A percentile compares a stretch with the other conserved stretches of the same genome.
These are phyloP conservation scores for Sanderia malayensis DNA, from an alignment of 30 jellyfish, hydroid and myxozoan genomes.

Conservation along the genomic window DNA sequence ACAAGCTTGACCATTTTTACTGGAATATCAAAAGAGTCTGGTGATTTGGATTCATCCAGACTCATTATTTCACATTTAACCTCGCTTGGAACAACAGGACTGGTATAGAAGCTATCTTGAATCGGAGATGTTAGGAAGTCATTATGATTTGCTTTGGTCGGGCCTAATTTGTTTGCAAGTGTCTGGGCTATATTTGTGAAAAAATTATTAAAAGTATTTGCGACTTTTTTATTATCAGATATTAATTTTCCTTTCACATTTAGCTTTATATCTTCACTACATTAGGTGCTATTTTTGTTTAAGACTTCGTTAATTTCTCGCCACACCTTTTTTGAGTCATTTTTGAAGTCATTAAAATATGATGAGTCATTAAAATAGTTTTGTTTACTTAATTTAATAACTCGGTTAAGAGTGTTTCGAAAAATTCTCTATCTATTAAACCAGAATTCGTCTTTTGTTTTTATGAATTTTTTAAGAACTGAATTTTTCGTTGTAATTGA, in stretches of 20 bases:
- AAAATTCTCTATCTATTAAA: neutral
- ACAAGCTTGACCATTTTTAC: neutral
- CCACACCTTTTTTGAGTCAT: neutral
- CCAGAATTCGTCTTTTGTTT: neutral
- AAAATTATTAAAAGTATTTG: neutral
- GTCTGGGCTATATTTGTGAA: neutral
- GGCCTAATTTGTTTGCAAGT: neutral
- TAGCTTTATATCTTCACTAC: neutral
- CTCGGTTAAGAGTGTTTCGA: neutral
- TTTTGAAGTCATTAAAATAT: neutral
- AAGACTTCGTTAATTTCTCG: neutral
- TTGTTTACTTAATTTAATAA: neutral
- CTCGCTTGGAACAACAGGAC: neutral
- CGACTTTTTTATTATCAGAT: neutral
- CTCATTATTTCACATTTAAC: neutral
- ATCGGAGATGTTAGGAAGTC: neutral
- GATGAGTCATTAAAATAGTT: neutral
- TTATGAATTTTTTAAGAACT: neutral
- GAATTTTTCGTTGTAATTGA: neutral
- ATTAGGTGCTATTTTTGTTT: neutral
- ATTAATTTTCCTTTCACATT: neutral
- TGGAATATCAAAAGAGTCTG: neutral
- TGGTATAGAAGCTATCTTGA: neutral
- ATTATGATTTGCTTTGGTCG: neutral
- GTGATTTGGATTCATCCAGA: neutral